Evolutionary conservation across 2,888 invertebrate genomes (phyloP).

Genomic region (Spisula subtruncata): DNA sequence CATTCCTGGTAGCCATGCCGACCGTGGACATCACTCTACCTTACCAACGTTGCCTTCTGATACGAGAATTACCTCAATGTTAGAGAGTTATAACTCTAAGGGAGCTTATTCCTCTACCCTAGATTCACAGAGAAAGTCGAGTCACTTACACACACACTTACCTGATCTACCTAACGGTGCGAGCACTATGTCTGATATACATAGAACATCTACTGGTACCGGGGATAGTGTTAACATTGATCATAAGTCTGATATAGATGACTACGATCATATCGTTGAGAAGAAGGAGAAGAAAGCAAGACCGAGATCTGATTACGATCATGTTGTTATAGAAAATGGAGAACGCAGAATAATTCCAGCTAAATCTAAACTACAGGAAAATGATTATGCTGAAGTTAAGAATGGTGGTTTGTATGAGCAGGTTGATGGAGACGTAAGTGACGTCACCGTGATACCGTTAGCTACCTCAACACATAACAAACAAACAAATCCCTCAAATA

Average conservation of each 20-base stretch:
- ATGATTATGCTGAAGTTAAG: conserved; percentile 76
- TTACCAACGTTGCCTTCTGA: conserved; percentile 37
- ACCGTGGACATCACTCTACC: conserved; percentile 50
- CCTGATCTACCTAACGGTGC: conserved; percentile 57
- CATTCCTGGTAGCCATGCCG: conserved; percentile 62
- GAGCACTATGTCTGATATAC: not conserved
- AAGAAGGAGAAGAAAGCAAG: conserved; percentile 51
- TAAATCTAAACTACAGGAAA: conserved; percentile 60
- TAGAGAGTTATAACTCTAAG: not conserved
- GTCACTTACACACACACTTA: conserved; percentile 55
- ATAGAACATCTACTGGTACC: conserved; percentile 13
- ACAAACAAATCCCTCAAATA: conserved; percentile 36
- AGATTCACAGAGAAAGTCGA: conserved; percentile 39
- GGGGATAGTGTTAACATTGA: not conserved
- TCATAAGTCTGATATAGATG: conserved; percentile 54
- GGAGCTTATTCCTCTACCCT: conserved; percentile 10
- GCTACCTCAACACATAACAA: conserved; percentile 32
- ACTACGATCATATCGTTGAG: conserved; percentile 80
- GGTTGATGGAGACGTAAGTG: conserved; percentile 42
- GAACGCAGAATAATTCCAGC: conserved; percentile 60
- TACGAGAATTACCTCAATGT: conserved; percentile 18
- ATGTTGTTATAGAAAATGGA: conserved; percentile 71
- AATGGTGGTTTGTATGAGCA: conserved; percentile 70
- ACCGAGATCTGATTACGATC: conserved; percentile 76
- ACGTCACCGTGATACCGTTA: conserved; percentile 57